A percentile compares a stretch with the other conserved stretches of the same genome.
Conservation (phyloP, 2,113 vertebrate genomes). For the Illadopsis cleaveri region DNA sequence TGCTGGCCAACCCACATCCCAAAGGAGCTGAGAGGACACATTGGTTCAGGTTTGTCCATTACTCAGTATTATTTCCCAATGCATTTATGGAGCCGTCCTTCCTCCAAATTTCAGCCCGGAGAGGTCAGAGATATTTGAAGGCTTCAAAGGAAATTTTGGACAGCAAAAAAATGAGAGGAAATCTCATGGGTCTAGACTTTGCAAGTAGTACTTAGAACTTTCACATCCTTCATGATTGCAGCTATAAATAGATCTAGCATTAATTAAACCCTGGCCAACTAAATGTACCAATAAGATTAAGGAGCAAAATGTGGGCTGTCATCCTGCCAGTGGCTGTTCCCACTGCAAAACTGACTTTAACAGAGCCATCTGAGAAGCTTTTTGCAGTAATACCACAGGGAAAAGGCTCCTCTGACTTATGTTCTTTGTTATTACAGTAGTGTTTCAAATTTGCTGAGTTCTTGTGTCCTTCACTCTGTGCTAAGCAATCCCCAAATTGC, state of each 20-base stretch:
- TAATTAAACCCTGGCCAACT: not conserved
- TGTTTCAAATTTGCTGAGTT: not conserved
- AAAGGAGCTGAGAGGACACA: not conserved
- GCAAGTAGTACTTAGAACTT: not conserved
- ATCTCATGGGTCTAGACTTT: not conserved
- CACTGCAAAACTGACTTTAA: not conserved
- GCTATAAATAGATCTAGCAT: not conserved
- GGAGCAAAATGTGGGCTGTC: not conserved
- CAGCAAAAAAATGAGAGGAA: not conserved
- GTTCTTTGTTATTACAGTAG: not conserved
- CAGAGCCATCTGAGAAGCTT: not conserved
- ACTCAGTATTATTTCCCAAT: not conserved
- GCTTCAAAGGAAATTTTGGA: not conserved
- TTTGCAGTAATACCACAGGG: not conserved
- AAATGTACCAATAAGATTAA: not conserved
- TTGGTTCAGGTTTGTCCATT: not conserved
- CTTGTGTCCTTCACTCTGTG: not conserved
- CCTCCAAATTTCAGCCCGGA: not conserved
- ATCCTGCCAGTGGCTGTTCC: not conserved
- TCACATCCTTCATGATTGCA: not conserved
- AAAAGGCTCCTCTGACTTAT: not conserved
- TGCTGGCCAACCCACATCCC: not conserved
- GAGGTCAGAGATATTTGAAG: not conserved
- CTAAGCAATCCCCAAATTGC: not conserved
- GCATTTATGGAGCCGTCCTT: not conserved